Conservation (phyloP, 2,113 vertebrate species). For the Crypturellus undulatus region DNA sequence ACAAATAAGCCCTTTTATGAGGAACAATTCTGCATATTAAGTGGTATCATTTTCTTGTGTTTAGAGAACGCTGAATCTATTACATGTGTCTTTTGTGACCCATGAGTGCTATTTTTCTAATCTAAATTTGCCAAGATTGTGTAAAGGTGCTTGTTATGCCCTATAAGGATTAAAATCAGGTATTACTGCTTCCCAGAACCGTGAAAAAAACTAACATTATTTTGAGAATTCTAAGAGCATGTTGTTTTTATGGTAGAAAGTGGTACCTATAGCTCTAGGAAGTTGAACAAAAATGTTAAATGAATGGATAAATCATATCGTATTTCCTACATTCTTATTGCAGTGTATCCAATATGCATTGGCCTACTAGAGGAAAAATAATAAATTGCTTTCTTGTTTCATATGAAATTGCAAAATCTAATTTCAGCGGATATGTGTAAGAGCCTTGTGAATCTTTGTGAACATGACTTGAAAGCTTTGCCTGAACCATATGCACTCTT, state of each 20-base stretch:
- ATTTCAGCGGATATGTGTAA: background rate
- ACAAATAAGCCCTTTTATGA: background rate
- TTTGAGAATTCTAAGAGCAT: background rate
- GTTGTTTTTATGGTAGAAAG: background rate
- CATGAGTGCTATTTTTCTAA: background rate
- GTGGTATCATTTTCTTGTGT: background rate
- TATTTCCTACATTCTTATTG: background rate
- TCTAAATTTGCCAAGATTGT: background rate
- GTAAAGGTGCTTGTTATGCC: background rate
- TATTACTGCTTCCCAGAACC: background rate
- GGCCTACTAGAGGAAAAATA: background rate
- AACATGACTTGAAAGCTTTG: background rate
- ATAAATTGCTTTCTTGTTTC: background rate
- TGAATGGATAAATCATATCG: background rate
- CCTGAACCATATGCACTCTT: background rate
- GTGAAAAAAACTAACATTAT: background rate
- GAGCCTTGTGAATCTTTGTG: background rate
- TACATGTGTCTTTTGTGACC: background rate
- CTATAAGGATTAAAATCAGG: background rate
- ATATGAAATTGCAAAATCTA: background rate
- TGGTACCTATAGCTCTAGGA: background rate
- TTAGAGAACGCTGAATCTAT: slow-evolving; percentile 20
- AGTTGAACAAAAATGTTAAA: background rate
- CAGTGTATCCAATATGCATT: background rate
- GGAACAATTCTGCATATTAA: background rate